Evolutionary conservation across 2,113 vertebrate genomes (phyloP).

Genomic region (Podarcis muralis): DNA sequence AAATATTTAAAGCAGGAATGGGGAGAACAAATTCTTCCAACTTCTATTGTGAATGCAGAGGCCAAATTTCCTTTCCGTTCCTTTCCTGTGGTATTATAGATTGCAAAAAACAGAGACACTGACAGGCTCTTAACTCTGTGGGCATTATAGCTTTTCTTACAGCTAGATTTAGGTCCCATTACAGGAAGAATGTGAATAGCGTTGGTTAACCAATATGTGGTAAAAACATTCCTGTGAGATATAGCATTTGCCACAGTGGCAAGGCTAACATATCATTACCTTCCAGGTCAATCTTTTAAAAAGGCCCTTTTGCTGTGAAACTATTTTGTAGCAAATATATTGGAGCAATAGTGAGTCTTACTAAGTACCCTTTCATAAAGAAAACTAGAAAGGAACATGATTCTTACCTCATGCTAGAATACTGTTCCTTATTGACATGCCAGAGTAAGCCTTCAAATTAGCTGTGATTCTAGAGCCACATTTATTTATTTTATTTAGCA

Average conservation of each 20-base stretch:
- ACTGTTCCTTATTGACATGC: neutral
- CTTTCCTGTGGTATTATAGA: neutral
- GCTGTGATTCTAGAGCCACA: too few relatives aligned
- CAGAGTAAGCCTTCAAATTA: neutral
- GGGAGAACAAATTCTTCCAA: neutral
- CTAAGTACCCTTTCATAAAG: neutral
- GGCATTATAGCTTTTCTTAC: neutral
- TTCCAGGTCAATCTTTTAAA: constrained; percentile 1
- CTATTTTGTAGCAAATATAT: neutral
- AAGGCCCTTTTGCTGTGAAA: neutral
- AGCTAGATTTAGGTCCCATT: constrained; percentile 5
- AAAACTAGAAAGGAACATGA: neutral
- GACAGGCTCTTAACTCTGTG: neutral
- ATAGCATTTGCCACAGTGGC: neutral
- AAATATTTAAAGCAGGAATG: neutral
- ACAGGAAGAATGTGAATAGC: neutral
- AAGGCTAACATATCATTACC: constrained; percentile 16
- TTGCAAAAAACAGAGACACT: neutral
- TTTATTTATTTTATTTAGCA: too few relatives aligned
- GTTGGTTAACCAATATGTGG: neutral
- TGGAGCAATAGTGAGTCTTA: neutral
- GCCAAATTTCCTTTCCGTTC: neutral
- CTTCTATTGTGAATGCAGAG: neutral
- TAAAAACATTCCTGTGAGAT: neutral
- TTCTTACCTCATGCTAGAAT: neutral